These are phyloP conservation scores for Anolis apletophallus DNA, from an alignment of 2,797 vertebrate genomes.

Conservation along the genomic window DNA sequence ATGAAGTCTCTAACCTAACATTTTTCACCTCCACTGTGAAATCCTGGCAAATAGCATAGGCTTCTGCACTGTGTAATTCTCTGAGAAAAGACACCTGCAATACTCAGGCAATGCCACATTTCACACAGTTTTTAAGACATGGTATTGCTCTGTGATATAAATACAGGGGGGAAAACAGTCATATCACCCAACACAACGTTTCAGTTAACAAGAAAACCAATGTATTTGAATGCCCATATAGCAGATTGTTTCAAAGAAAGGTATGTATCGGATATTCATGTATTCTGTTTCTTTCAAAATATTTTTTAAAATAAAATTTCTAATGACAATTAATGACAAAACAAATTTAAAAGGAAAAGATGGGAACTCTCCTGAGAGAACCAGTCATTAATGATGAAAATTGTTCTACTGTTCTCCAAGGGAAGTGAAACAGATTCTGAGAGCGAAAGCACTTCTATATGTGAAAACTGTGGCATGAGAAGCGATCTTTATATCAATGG, in stretches of 20 bases:
- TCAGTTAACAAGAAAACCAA: background rate
- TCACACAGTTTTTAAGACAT: background rate
- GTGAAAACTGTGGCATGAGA: background rate
- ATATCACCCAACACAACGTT: background rate
- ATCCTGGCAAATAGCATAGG: slow-evolving; percentile 1
- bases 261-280: background rate
- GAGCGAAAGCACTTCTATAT: background rate
- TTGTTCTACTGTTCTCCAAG: background rate
- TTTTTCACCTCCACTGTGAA: background rate
- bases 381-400: background rate
- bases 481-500: background rate
- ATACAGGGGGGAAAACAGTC: background rate
- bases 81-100: slow-evolving; percentile 1
- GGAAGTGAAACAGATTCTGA: background rate
- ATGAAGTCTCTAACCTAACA: background rate
- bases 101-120: background rate
- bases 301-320: background rate
- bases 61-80: background rate
- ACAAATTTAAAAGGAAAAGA: background rate
- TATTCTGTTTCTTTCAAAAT: background rate
- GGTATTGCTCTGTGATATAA: background rate
- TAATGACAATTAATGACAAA: background rate
- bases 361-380: background rate
- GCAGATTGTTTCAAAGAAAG: background rate
- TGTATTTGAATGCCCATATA: background rate